These are phyloP conservation scores for Drosophila prostipennis DNA, from an alignment of 2,888 invertebrate species.

Conservation along the genomic window DNA sequence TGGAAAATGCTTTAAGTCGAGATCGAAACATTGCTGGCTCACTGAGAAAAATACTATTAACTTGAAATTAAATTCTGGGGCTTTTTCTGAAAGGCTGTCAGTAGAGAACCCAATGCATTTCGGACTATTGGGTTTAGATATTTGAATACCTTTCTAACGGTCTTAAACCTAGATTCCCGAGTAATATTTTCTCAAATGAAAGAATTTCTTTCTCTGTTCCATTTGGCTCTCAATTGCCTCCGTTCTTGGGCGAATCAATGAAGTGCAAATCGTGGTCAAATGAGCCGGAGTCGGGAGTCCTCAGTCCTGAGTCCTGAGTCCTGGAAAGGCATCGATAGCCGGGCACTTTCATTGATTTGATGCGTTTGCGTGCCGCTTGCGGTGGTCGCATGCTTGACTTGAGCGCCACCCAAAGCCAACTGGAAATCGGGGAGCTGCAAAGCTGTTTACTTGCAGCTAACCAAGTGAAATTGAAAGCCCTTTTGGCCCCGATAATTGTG, in stretches of 20 bases:
- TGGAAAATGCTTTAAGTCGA: slow-evolving; percentile 63
- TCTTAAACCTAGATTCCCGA: neutral
- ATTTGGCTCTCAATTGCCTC: slow-evolving; percentile 45
- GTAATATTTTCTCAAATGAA: neutral
- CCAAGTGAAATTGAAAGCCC: slow-evolving; percentile 77
- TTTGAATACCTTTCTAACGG: no score
- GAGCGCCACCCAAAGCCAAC: slow-evolving; percentile 43
- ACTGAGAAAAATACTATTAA: neutral
- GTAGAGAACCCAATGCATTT: no score
- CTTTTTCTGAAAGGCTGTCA: no score
- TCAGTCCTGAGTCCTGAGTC: neutral
- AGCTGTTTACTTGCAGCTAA: slow-evolving; percentile 70
- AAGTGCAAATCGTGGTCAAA: slow-evolving; percentile 65
- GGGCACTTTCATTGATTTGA: slow-evolving; percentile 78
- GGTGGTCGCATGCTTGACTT: slow-evolving; percentile 74
- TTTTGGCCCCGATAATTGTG: slow-evolving; percentile 68
- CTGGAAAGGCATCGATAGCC: slow-evolving; percentile 26
- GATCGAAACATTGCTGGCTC: slow-evolving; percentile 36
- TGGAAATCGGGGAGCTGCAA: slow-evolving; percentile 13
- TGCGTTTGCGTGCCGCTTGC: slow-evolving; percentile 76
- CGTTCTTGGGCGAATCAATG: slow-evolving; percentile 60
- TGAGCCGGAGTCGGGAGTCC: slow-evolving; percentile 13
- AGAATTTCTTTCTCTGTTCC: slow-evolving; percentile 1
- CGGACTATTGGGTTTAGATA: no score
- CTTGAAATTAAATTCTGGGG: neutral